These are phyloP conservation scores for Python bivittatus DNA, from an alignment of 2,113 vertebrate genomes.

Conservation along the genomic window DNA sequence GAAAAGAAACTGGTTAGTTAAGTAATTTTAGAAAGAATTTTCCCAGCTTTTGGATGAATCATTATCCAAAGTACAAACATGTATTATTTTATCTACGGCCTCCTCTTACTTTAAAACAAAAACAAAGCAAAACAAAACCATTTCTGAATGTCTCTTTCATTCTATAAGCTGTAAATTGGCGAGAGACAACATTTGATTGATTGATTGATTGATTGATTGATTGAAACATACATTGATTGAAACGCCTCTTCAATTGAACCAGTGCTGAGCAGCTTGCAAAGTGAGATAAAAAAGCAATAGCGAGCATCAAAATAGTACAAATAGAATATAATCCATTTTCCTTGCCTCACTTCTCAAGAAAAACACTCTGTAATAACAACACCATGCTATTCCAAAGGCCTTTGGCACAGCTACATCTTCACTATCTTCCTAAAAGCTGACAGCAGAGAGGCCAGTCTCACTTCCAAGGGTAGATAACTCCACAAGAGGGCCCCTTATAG, in stretches of 20 bases:
- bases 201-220: neutral
- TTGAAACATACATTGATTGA: neutral
- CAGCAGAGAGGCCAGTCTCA: neutral
- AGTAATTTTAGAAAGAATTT: slow-evolving; percentile 65
- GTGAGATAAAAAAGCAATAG: neutral
- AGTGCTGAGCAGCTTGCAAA: neutral
- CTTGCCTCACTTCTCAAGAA: neutral
- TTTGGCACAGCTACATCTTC: neutral
- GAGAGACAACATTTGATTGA: neutral
- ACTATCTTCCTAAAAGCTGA: neutral
- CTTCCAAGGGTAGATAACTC: neutral
- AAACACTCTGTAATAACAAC: neutral
- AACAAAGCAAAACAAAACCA: neutral
- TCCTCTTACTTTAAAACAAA: slow-evolving; percentile 48
- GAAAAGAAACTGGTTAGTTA: slow-evolving; percentile 52
- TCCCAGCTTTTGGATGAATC: slow-evolving; percentile 62
- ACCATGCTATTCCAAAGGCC: neutral
- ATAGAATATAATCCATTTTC: neutral
- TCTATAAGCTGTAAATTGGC: slow-evolving; percentile 51
- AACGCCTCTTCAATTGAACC: neutral
- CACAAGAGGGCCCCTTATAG: neutral
- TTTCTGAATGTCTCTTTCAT: slow-evolving; percentile 41
- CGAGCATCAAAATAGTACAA: neutral
- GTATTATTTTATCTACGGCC: slow-evolving; percentile 55
- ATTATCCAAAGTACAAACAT: slow-evolving; percentile 64